Evolutionary conservation across 1,140 invertebrate genomes (phyloP).

Genomic region (Halictus rubicundus): DNA sequence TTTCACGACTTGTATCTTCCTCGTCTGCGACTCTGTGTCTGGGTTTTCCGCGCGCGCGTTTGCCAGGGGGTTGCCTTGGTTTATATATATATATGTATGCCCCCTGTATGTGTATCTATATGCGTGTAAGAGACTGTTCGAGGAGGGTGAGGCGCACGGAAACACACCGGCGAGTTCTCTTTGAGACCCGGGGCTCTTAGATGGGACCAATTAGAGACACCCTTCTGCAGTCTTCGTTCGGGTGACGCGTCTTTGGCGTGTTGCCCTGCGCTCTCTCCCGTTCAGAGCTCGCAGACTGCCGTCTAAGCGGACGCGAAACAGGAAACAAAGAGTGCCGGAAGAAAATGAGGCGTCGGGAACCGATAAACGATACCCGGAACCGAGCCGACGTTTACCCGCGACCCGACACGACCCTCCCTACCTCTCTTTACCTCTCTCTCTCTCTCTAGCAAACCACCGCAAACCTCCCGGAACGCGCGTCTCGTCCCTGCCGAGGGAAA

Average conservation of each 20-base stretch:
- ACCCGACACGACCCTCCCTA: no score
- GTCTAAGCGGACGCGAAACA: constrained; percentile 12
- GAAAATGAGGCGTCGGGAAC: constrained; percentile 20
- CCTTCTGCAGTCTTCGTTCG: constrained; percentile 17
- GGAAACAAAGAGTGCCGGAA: constrained; percentile 35
- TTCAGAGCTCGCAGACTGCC: not conserved
- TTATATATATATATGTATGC: no score
- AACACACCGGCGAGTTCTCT: constrained; percentile 47
- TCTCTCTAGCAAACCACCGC: no score
- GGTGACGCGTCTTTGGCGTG: constrained; percentile 29
- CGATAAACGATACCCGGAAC: constrained; percentile 28
- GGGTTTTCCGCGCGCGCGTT: not conserved
- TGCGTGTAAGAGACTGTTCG: not conserved
- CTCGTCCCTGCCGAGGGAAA: no score
- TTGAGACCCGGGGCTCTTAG: constrained; percentile 56
- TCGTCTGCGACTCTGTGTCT: not conserved
- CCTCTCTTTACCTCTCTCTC: no score
- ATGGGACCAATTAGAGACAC: constrained; percentile 69
- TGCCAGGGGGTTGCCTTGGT: not conserved
- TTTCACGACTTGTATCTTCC: not conserved
- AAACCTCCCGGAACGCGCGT: no score
- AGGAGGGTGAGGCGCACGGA: constrained; percentile 13
- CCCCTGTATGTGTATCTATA: not conserved
- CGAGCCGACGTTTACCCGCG: not conserved
- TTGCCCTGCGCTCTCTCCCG: constrained; percentile 5